Percentiles rank a stretch among this genome's conserved stretches.
phyloP scores from a whole-genome alignment of 1,140 invertebrate species.

The Myzus persicae region DNA sequence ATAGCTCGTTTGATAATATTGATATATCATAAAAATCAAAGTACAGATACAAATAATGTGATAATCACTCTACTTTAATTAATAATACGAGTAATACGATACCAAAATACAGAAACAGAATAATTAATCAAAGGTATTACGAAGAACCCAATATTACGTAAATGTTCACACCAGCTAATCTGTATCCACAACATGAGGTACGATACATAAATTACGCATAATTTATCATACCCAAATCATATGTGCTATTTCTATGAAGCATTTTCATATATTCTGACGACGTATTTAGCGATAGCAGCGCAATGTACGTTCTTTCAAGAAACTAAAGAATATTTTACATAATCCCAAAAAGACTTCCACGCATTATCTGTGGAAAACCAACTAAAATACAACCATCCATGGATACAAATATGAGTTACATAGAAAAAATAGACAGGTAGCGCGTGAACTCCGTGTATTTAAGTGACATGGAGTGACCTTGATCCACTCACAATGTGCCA shows the following conservation, averaged over 20 bases:
- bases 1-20: neutral
- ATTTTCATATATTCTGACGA: too few species aligned
- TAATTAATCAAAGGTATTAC: neutral
- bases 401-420: neutral
- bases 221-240: too few species aligned
- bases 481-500: neutral
- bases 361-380: neutral
- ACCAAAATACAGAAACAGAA: neutral
- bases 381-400: neutral
- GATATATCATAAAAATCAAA: neutral
- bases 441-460: neutral
- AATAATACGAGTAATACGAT: neutral
- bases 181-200: neutral
- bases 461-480: neutral
- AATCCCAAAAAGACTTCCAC: neutral
- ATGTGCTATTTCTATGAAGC: too few species aligned
- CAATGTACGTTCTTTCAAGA: too few species aligned
- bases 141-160: neutral
- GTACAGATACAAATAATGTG: neutral
- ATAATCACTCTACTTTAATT: neutral
- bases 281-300: too few species aligned
- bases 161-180: neutral
- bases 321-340: neutral
- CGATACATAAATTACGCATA: neutral
- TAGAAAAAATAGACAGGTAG: neutral